These are phyloP conservation scores for Drosophila tristis DNA, from an alignment of 1,140 invertebrate genomes.

Conservation along the genomic window DNA sequence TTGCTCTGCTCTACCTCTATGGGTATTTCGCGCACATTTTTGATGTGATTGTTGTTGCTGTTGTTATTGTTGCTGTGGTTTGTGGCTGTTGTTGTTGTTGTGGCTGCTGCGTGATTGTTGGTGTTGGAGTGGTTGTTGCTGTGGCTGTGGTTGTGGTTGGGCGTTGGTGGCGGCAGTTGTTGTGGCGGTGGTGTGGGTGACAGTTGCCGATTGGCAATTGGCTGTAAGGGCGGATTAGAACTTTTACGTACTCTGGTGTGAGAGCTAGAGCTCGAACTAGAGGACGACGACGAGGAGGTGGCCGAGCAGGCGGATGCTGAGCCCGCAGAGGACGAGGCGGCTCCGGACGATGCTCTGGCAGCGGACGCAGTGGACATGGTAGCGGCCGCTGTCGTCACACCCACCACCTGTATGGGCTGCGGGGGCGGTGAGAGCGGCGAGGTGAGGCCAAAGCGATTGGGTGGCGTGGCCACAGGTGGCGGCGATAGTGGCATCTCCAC, in stretches of 20 bases:
- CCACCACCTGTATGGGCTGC: slow-evolving; percentile 75
- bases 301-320: slow-evolving; percentile 56
- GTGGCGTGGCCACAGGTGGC: slow-evolving; percentile 74
- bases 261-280: slow-evolving; percentile 59
- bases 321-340: slow-evolving; percentile 30
- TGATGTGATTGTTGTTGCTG: slow-evolving; percentile 53
- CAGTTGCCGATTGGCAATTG: slow-evolving; percentile 54
- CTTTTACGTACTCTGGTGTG: slow-evolving; percentile 81
- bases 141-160: slow-evolving; percentile 13
- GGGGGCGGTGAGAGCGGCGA: slow-evolving; percentile 75
- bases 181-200: slow-evolving; percentile 52
- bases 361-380: slow-evolving; percentile 62
- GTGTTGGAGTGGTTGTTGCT: slow-evolving; percentile 23
- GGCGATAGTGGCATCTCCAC: slow-evolving; percentile 83
- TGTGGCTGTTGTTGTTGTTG: slow-evolving; percentile 40
- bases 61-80: slow-evolving; percentile 48
- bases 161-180: slow-evolving; percentile 22
- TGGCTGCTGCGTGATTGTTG: slow-evolving; percentile 42
- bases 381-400: slow-evolving; percentile 29
- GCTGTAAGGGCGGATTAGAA: slow-evolving; percentile 78
- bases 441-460: slow-evolving; percentile 33
- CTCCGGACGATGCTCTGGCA: slow-evolving; percentile 58
- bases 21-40: slow-evolving; percentile 82
- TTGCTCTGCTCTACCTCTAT: slow-evolving; percentile 82
- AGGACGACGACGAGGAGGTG: slow-evolving; percentile 58